These are phyloP conservation scores for Andricus quercusramuli DNA, from an alignment of 2,888 invertebrate species.

Conservation along the genomic window DNA sequence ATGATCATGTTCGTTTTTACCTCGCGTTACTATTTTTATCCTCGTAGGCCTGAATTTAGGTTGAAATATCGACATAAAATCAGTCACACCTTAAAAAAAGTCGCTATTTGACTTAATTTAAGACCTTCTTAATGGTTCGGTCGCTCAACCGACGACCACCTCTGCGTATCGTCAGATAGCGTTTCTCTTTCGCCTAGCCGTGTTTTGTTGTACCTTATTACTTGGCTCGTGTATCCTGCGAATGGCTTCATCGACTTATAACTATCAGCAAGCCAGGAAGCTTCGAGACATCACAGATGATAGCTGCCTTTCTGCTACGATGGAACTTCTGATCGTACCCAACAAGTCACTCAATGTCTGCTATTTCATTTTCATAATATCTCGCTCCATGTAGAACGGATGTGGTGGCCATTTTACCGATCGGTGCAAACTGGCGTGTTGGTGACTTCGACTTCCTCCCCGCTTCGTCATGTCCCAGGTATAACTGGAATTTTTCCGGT, in stretches of 20 bases:
- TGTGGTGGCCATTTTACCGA: conserved; percentile 29
- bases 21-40: too few relatives aligned
- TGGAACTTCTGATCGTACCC: background rate
- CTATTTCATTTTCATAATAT: conserved; percentile 37
- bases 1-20: too few relatives aligned
- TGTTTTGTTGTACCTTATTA: too few relatives aligned
- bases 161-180: conserved; percentile 13
- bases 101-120: too few relatives aligned
- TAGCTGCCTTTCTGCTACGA: background rate
- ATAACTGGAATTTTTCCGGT: conserved; percentile 38
- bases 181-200: conserved; percentile 30
- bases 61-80: too few relatives aligned
- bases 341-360: conserved; percentile 40
- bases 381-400: conserved; percentile 33
- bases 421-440: conserved; percentile 16
- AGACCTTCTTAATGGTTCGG: too few relatives aligned
- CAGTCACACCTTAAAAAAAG: too few relatives aligned
- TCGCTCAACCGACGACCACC: too few relatives aligned
- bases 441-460: conserved; percentile 25
- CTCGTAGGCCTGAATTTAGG: too few relatives aligned
- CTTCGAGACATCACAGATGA: background rate
- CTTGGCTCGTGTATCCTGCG: background rate
- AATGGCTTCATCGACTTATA: conserved; percentile 7
- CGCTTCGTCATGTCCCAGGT: conserved; percentile 10
- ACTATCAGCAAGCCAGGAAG: background rate